These are phyloP conservation scores for Dasypus novemcinctus DNA, from an alignment of 2,113 vertebrate species.

Conservation along the genomic window DNA sequence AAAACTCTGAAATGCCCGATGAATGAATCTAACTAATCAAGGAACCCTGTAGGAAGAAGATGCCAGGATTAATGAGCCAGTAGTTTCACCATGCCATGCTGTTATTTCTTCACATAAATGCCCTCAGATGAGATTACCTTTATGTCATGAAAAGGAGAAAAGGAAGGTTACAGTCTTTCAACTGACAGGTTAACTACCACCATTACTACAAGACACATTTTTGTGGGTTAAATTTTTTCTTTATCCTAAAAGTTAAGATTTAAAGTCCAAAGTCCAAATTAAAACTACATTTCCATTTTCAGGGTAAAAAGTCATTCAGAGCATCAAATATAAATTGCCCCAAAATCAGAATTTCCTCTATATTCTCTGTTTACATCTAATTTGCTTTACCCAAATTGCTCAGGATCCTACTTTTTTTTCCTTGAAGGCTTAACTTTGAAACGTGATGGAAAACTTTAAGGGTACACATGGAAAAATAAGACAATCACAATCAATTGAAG, in stretches of 20 bases:
- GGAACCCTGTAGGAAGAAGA: constrained; percentile 86
- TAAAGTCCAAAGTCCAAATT: constrained; percentile 80
- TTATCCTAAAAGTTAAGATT: constrained; percentile 81
- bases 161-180: constrained; percentile 85
- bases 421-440: no score
- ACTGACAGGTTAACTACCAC: constrained; percentile 84
- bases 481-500: no score
- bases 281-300: constrained; percentile 80
- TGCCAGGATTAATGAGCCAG: constrained; percentile 88
- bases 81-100: constrained; percentile 84
- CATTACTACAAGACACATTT: constrained; percentile 81
- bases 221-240: constrained; percentile 79
- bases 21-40: constrained; percentile 88
- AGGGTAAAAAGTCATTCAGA: constrained; percentile 65
- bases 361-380: constrained; percentile 57
- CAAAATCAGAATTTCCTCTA: constrained; percentile 48
- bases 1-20: constrained; percentile 83
- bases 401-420: constrained; percentile 47
- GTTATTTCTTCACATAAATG: constrained; percentile 87
- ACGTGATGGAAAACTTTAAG: no score
- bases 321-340: constrained; percentile 53
- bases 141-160: constrained; percentile 86
- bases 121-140: constrained; percentile 86
- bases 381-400: constrained; percentile 71
- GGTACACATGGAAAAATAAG: no score